These are phyloP conservation scores for Anhinga rufa DNA, from an alignment of 2,113 vertebrate genomes.

Conservation along the genomic window DNA sequence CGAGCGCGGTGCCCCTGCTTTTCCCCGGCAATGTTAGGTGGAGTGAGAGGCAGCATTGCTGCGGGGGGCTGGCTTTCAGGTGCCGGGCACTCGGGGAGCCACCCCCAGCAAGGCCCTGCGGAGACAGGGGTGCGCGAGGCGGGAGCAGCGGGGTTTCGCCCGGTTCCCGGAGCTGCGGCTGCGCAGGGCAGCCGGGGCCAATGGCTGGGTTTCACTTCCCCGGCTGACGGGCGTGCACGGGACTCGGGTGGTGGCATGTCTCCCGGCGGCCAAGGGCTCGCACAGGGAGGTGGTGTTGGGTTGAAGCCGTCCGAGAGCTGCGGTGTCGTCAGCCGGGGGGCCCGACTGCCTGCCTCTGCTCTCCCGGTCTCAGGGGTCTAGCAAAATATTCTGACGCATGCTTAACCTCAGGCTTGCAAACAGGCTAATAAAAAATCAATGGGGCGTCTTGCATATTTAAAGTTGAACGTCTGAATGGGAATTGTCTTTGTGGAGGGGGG, in stretches of 20 bases:
- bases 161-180: neutral
- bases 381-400: neutral
- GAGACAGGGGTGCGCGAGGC: neutral
- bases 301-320: neutral
- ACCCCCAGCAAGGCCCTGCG: neutral
- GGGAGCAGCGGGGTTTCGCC: neutral
- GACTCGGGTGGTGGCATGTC: neutral
- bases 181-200: neutral
- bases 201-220: neutral
- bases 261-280: neutral
- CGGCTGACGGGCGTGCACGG: too few species aligned
- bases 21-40: neutral
- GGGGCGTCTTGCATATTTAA: neutral
- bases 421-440: neutral
- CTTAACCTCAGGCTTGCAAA: neutral
- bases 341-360: neutral
- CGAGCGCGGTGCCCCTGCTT: neutral
- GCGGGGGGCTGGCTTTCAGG: neutral
- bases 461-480: neutral
- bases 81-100: neutral
- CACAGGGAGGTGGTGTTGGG: neutral
- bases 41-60: neutral
- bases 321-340: too few species aligned
- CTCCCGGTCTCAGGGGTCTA: neutral
- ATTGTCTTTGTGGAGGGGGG: neutral